A percentile compares a stretch with the other conserved stretches of the same genome.
phyloP scores from a whole-genome alignment of 2,797 vertebrate species.

The Hippopotamyrus pictus region DNA sequence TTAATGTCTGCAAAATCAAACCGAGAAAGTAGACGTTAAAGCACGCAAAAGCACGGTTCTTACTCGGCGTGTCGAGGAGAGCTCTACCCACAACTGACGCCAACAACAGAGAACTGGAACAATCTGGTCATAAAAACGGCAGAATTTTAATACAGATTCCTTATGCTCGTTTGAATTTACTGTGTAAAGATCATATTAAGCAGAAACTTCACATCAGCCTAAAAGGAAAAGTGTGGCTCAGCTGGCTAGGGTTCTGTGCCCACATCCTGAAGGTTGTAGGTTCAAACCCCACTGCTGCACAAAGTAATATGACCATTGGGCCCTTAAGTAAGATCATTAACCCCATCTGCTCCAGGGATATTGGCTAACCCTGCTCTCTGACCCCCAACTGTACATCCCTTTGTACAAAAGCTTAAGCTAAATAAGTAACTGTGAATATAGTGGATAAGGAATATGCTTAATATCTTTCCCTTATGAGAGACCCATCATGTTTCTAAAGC shows the following conservation, averaged over 20 bases:
- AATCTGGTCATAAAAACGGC: background rate
- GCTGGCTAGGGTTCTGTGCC: background rate
- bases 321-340: background rate
- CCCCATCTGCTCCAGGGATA: background rate
- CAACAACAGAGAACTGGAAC: background rate
- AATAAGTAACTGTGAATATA: background rate
- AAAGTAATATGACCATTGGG: background rate
- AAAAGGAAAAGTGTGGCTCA: background rate
- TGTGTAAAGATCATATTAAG: background rate
- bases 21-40: background rate
- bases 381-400: background rate
- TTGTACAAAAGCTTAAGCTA: background rate
- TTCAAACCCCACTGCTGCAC: background rate
- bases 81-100: background rate
- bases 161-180: background rate
- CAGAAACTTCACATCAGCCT: background rate
- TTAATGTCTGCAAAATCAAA: slow-evolving; percentile 65
- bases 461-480: background rate
- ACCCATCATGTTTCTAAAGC: background rate
- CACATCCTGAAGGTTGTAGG: background rate
- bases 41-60: background rate
- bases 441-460: background rate
- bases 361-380: background rate
- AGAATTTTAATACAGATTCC: background rate
- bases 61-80: background rate